phyloP scores from a whole-genome alignment of 2,888 invertebrate genomes.

The Archaeoteleia sp. region DNA sequence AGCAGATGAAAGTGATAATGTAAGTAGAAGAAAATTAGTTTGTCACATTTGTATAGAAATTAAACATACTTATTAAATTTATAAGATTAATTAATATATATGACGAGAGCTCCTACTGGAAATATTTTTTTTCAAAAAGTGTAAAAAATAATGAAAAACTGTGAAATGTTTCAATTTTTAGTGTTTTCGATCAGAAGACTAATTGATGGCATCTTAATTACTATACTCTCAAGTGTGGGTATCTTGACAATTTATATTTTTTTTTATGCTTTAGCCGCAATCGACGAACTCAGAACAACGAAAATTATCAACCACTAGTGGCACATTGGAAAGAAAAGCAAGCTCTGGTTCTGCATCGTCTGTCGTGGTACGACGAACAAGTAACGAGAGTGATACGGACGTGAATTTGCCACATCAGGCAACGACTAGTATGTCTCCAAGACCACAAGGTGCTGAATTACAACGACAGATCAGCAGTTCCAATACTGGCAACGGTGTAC shows the following conservation, averaged over 20 bases:
- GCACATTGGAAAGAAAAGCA: conserved; percentile 79
- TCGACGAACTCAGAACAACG: conserved; percentile 77
- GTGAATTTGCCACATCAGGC: conserved; percentile 57
- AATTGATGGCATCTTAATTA: no score
- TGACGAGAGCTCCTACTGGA: no score
- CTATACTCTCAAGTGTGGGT: no score
- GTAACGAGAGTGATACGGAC: conserved; percentile 57
- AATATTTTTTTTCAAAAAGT: no score
- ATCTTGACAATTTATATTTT: no score
- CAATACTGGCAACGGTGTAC: conserved; percentile 68
- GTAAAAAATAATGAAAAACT: no score
- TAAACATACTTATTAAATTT: conserved; percentile 1
- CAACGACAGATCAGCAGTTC: conserved; percentile 61
- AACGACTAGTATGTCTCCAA: conserved; percentile 31
- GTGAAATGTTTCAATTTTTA: no score
- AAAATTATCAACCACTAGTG: conserved; percentile 79
- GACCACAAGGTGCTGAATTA: conserved; percentile 24
- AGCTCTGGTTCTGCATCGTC: conserved; percentile 77
- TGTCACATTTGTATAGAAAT: conserved; percentile 3
- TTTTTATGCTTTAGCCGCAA: conserved; percentile 73
- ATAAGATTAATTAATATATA: background rate
- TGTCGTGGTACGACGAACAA: conserved; percentile 62
- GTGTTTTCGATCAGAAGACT: no score
- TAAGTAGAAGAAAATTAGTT: no score
- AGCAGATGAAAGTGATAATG: conserved; percentile 62